Evolutionary conservation across 2,888 invertebrate genomes (phyloP).

Genomic region (Embidobia sp.): DNA sequence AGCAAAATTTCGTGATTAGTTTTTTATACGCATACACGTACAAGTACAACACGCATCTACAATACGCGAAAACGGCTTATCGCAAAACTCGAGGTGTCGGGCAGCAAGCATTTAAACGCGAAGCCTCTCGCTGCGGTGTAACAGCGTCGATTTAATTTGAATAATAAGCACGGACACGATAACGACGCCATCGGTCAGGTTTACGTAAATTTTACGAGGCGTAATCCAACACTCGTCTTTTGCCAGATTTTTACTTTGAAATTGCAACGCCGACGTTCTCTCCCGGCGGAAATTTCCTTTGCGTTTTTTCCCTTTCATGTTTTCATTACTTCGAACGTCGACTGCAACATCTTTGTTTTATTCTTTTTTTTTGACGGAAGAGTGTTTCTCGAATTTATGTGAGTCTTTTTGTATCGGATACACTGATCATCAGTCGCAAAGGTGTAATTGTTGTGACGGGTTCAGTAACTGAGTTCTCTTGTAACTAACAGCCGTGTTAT

Average conservation of each 20-base stretch:
- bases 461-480: constrained; percentile 3
- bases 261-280: constrained; percentile 20
- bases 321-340: background rate
- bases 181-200: constrained; percentile 71
- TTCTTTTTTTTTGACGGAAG: background rate
- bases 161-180: constrained; percentile 73
- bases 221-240: constrained; percentile 47
- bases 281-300: background rate
- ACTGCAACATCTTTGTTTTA: background rate
- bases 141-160: constrained; percentile 72
- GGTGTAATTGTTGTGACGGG: constrained; percentile 23
- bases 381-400: constrained; percentile 6
- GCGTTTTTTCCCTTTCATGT: constrained; percentile 2
- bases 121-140: constrained; percentile 62
- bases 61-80: constrained; percentile 44
- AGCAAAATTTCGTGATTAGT: background rate
- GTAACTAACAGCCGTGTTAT: constrained; percentile 23
- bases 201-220: constrained; percentile 64
- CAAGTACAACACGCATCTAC: constrained; percentile 7
- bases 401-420: constrained; percentile 28
- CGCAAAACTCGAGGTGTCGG: constrained; percentile 44
- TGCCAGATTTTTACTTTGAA: constrained; percentile 42
- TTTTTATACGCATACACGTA: background rate
- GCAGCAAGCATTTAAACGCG: constrained; percentile 65
- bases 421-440: constrained; percentile 26